Base-by-base conservation (phyloP, 2,888 invertebrate genomes). In the Atrina japonica region DNA sequence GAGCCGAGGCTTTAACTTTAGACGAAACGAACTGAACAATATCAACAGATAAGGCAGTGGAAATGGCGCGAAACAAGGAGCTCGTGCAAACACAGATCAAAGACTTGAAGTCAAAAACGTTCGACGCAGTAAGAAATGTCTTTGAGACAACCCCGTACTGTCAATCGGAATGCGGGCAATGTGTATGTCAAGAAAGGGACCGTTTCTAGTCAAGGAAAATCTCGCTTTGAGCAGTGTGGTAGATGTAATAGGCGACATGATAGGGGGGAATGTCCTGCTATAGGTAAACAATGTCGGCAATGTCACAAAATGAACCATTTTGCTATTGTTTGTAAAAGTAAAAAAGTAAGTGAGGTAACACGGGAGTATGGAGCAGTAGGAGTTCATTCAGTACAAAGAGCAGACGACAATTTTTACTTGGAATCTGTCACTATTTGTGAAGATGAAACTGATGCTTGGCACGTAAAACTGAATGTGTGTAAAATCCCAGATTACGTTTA, bases 41-140 rank as follows among this genome's bases (percentile, higher is more conserved):
- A n/a, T n/a, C n/a, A n/a, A n/a, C n/a, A 35, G 63, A 66, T 2
- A 41, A 59, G 40, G 66, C 70, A 23, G 45, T 66, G n/a, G 49
- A 69, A 47, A 58, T 47, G 14, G 59, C 23, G n/a, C 18, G 69
- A 41, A 53, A 72, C 27, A 25, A 64, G 6, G 68, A 59, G 63
- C 47, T 66, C 6, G 66, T 73, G 5, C 70, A 70, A 53, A 58
- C 25, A 21, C 52, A 70, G 61, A 60, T 65, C 16, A 53, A 60
- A 29, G 49, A 53, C 29, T 47, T 45, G 21, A 30, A 41, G 9
- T 52, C 21, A 11, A 50, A 58, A 49, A 43, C 11, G 7, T 14
- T 58, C 30, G 50, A 64, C 25, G 58, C n/a, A 1, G 45, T 58
- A 9, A 41, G 52, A 23, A 52, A 3, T 25, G 40, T 45, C 21